These are phyloP conservation scores for Amphibalanus amphitrite DNA, from an alignment of 1,140 invertebrate genomes.

Conservation along the genomic window DNA sequence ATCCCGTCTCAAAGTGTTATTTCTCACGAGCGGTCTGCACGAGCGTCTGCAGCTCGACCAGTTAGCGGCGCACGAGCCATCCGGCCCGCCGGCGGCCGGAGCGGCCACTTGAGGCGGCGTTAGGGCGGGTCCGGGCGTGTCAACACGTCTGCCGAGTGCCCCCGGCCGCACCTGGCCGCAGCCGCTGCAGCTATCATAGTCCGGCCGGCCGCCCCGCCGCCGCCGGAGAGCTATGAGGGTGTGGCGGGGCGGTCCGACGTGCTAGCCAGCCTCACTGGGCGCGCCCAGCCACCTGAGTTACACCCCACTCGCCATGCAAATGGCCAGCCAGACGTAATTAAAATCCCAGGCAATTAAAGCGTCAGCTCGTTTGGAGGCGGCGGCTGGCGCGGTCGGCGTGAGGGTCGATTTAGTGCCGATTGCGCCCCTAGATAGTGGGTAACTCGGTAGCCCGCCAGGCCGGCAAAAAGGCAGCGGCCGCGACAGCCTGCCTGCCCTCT, in stretches of 20 bases:
- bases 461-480: not conserved
- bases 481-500: not conserved
- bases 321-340: not conserved
- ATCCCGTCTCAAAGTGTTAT: too few relatives aligned
- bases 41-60: too few relatives aligned
- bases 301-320: not conserved
- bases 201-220: too few relatives aligned
- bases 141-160: not conserved
- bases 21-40: too few relatives aligned
- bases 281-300: not conserved
- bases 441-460: not conserved
- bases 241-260: too few relatives aligned
- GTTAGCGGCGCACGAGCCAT: not conserved
- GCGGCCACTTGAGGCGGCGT: not conserved
- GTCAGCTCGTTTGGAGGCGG: not conserved
- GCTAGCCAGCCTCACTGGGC: too few relatives aligned
- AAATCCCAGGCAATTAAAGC: not conserved
- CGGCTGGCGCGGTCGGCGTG: too few relatives aligned
- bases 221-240: not conserved
- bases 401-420: not conserved
- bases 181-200: not conserved
- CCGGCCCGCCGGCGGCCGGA: too few relatives aligned
- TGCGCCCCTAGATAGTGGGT: not conserved
- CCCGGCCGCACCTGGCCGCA: too few relatives aligned
- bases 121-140: not conserved